Conservation (phyloP, 1,140 invertebrate genomes). For the Hylyphantes graminicola region DNA sequence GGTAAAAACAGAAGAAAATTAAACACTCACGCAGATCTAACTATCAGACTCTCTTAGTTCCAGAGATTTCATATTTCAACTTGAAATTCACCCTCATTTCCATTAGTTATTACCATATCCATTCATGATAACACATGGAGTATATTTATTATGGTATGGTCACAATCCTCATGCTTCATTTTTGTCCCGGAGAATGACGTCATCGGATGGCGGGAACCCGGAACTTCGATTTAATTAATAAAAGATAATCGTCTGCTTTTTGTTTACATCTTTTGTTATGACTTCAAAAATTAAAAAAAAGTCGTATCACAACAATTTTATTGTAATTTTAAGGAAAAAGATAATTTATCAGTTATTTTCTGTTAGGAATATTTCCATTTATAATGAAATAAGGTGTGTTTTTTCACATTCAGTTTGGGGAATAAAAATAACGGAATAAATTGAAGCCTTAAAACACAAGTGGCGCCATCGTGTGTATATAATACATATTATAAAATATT, state of each 20-base stretch:
- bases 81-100: conserved; percentile 11
- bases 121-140: conserved; percentile 30
- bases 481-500: too few species aligned
- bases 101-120: conserved; percentile 12
- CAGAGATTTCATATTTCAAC: conserved; percentile 5
- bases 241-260: not conserved
- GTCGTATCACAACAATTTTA: too few species aligned
- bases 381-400: too few species aligned
- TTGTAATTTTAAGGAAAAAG: too few species aligned
- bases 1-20: not conserved
- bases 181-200: conserved; percentile 50
- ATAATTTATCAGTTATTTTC: too few species aligned
- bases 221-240: conserved; percentile 53
- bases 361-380: too few species aligned
- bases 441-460: too few species aligned
- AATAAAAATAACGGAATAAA: too few species aligned
- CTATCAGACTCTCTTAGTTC: conserved; percentile 7
- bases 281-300: too few species aligned
- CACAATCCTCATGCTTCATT: conserved; percentile 53
- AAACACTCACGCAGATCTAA: conserved; percentile 35
- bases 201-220: conserved; percentile 60
- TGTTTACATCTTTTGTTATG: too few species aligned
- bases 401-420: too few species aligned
- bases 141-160: conserved; percentile 41
- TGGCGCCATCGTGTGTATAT: too few species aligned